A percentile compares a stretch with the other conserved stretches of the same genome.
Conservation (phyloP, 2,113 vertebrate genomes). For the Prunella himalayana region DNA sequence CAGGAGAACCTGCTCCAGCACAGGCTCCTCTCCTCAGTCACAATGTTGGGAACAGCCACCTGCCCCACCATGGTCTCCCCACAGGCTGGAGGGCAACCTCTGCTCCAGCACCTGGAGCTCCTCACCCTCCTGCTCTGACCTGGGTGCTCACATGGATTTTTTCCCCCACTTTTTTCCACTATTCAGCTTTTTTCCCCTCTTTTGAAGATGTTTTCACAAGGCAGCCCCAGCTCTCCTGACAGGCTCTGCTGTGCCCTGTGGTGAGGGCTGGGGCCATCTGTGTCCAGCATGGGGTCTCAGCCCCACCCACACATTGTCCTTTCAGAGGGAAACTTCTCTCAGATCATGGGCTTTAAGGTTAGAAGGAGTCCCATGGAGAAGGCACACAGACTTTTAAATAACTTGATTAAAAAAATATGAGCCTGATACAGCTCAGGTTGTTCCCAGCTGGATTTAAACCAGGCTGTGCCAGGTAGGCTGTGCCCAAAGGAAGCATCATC, state of each 20-base stretch:
- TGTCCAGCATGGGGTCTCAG: fast-evolving
- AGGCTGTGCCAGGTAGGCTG: fast-evolving
- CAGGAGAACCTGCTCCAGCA: not conserved
- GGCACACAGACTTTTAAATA: not conserved
- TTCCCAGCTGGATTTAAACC: not conserved
- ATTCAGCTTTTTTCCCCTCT: not conserved
- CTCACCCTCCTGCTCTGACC: not conserved
- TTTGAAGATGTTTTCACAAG: fast-evolving
- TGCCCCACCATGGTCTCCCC: not conserved
- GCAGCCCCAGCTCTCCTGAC: not conserved
- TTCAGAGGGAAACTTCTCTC: not conserved
- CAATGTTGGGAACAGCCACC: not conserved
- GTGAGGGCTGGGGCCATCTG: not conserved
- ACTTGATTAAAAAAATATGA: not conserved
- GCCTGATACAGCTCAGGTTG: not conserved
- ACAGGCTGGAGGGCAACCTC: not conserved
- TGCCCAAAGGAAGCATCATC: not conserved
- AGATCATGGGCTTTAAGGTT: not conserved
- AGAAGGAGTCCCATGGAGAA: not conserved
- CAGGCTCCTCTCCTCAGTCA: not conserved
- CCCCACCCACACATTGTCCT: not conserved
- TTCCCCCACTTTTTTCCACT: not conserved
- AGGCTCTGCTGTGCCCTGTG: not conserved
- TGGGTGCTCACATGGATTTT: not conserved
- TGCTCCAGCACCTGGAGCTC: not conserved